Evolutionary conservation across 2,888 invertebrate species (phyloP), one percentile per base, ranked within the genome.

Genomic region (Drosophila barbarae): DNA sequence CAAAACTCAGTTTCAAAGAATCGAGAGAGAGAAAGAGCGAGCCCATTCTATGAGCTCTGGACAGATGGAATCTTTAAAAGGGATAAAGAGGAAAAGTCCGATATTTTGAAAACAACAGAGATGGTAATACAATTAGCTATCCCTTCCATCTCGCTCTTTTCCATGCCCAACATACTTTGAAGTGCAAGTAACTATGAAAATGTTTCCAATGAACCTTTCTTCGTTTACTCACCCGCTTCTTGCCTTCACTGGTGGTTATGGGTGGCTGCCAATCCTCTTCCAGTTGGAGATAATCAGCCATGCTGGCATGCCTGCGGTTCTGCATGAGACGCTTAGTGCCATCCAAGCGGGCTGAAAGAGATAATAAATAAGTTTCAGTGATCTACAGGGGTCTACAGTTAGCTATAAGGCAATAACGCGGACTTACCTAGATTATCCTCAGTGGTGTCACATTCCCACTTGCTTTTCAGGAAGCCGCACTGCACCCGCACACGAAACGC

Each of bases 221-320:
- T 0, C 18, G 15, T 9, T 10, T 83, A 91, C 93, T 91, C 91
- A 98, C 98, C 91, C 96, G 92, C 90, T 98, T 98, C 90, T 97
- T 95, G 74, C 97, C 96, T 53, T 95, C 93, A 70, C 91, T 91
- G 59, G 92, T 90, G 49, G 88, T 89, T 46, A 71, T 73, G 74
- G 90, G 91, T 57, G 93, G 91, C 76, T 91, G 91, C 92, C 93
- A 96, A 83, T 96, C 95, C 91, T 89, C 93, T 88, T 89, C 93
- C 88, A 86, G 73, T 90, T 97, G 96, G 71, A 98, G 92, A 92
- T 96, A 98, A 89, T 98, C 97, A 88, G 97, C 96, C 93, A 98
- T 95, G 63, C 96, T 95, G 84, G 93, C 91, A 2, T 84, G 75
- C 32, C 79, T 85, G 23, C 87, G 86, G 70, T 86, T 89, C 67